Evolutionary conservation across 2,797 vertebrate genomes (phyloP).

Genomic region (Smutsia temminckii): DNA sequence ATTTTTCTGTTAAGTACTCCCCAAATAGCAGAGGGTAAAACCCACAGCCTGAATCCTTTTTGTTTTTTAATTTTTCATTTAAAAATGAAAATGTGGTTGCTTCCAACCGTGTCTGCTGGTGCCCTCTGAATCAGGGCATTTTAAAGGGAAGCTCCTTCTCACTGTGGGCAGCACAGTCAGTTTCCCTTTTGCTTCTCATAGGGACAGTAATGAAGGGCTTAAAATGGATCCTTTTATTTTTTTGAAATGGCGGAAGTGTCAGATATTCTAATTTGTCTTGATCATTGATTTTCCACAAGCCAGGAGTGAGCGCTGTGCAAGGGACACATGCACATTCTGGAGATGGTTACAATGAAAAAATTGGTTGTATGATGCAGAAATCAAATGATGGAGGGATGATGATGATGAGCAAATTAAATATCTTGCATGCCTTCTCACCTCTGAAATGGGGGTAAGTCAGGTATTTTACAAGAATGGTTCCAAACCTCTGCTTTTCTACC

Average conservation of each 20-base stretch:
- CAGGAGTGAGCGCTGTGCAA: not conserved
- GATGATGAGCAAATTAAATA: not conserved
- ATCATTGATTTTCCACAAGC: not conserved
- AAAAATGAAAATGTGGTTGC: not conserved
- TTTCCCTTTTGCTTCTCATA: conserved; percentile 10
- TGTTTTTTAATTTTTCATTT: conserved; percentile 43
- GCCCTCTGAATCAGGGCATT: not conserved
- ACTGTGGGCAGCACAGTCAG: not conserved
- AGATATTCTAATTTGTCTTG: conserved; percentile 6
- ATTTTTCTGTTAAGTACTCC: not conserved
- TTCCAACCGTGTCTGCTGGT: not conserved
- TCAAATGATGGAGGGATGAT: not conserved
- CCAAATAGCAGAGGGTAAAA: not conserved
- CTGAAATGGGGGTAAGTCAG: not conserved
- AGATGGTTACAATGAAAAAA: not conserved
- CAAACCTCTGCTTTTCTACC: not conserved
- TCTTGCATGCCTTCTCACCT: not conserved
- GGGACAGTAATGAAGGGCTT: conserved; percentile 8
- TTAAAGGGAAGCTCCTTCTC: conserved; percentile 13
- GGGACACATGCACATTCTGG: fast-evolving
- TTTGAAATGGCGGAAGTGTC: conserved; percentile 18
- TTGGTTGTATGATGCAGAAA: not conserved
- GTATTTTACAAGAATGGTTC: not conserved
- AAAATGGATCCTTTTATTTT: conserved; percentile 50
- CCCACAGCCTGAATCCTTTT: not conserved